Base-by-base conservation (phyloP, 2,888 invertebrate genomes). In the Polia nebulosa region DNA sequence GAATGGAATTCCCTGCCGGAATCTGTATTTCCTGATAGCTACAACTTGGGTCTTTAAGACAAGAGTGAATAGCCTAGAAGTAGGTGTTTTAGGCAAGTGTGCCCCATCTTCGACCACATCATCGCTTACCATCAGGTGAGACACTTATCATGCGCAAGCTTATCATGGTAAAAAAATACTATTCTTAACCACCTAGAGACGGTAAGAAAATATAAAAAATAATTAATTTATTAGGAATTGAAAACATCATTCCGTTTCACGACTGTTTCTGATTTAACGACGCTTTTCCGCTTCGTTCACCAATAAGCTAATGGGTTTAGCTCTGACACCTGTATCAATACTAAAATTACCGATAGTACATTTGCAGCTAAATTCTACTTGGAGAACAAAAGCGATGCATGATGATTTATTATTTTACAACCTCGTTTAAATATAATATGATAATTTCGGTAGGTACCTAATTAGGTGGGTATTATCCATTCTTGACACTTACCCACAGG, bases 251-350 rank as follows among this genome's bases (percentile, higher is more conserved):
- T 7, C 4, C 22, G 6, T 44, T 29, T 22, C 6, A 2, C 6
- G 3, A 9, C 9, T 25, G 5, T 25, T n/a, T 29, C 1, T 13
- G 11, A 36, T 41, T 56, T 68, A 0, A 13, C 3, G 1, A 1
- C 11, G 1, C 15, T 68, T 49, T 49, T n/a, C 55, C 75, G 75
- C 66, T 45, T 22, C 53, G 53, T 41, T 64, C 1, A 47, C 53
- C 25, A 72, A n/a, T 47, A 4, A 22, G 57, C 2, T 11, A 47
- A 9, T 13, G 29, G 25, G 41, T 29, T 22, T 47, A 32, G 3
- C 8, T 17, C 4, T 27, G 56, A 22, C 78, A 81, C 61, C 55
- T 81, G 75, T 71, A 32, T 72, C 71, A 73, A 81, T 64, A 76
- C 9, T 47, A 45, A 76, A 70, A 72, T 67, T 67, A 64, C 57